Conservation (phyloP, 2,797 vertebrate species). For the Eurystomus glaucurus region DNA sequence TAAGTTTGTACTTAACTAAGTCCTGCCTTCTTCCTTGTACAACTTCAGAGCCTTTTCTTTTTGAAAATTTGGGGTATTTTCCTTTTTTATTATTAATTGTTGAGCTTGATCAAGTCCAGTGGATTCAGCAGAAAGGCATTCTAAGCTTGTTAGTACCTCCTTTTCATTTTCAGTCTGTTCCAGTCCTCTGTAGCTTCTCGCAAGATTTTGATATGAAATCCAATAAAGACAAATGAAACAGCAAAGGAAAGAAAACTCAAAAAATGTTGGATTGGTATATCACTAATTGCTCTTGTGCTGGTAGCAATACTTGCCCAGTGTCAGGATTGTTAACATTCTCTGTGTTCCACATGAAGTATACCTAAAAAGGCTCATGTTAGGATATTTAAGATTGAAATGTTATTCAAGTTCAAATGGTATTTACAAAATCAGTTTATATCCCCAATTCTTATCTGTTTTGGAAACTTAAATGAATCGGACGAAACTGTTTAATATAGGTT, state of each 20-base stretch:
- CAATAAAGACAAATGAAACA: neutral
- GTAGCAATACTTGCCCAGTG: neutral
- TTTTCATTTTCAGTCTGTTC: neutral
- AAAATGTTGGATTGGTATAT: neutral
- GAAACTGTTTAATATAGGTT: neutral
- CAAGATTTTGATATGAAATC: neutral
- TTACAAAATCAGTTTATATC: neutral
- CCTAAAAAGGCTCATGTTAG: neutral
- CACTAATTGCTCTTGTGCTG: neutral
- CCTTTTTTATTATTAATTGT: neutral
- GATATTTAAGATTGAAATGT: neutral
- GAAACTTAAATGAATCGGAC: neutral
- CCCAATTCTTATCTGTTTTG: neutral
- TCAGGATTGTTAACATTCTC: neutral
- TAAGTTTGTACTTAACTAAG: neutral
- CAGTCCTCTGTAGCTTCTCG: neutral
- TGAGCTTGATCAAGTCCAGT: neutral
- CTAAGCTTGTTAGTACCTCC: neutral
- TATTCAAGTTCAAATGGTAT: neutral
- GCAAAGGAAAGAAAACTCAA: neutral
- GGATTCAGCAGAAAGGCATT: neutral
- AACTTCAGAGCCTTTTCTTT: neutral
- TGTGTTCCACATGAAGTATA: neutral
- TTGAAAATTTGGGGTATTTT: neutral
- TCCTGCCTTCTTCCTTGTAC: neutral